phyloP scores from a whole-genome alignment of 2,888 invertebrate species.

The Leptogaster cylindrica region DNA sequence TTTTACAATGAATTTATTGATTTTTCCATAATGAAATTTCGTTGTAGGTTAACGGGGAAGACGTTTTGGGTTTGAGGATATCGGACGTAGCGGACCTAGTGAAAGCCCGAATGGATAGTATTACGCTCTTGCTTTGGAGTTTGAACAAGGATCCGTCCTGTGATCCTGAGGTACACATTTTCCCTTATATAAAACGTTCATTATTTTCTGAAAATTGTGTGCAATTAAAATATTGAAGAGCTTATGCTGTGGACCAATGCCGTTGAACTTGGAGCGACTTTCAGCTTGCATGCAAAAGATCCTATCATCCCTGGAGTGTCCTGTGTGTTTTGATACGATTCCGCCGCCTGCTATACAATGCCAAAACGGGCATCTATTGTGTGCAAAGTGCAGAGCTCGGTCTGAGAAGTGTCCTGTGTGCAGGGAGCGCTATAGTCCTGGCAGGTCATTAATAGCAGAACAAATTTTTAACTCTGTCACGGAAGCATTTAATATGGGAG shows the following conservation, averaged over 20 bases:
- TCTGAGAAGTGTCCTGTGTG: slow-evolving; percentile 70
- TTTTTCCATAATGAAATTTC: slow-evolving; percentile 4
- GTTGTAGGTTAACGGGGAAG: slow-evolving; percentile 67
- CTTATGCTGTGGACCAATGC: slow-evolving; percentile 67
- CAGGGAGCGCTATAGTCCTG: slow-evolving; percentile 64
- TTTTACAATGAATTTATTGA: background rate
- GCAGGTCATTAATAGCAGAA: slow-evolving; percentile 65
- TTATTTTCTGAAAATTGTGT: background rate
- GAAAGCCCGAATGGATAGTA: slow-evolving; percentile 60
- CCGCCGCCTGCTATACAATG: slow-evolving; percentile 70
- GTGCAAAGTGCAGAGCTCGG: slow-evolving; percentile 67
- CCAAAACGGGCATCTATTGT: slow-evolving; percentile 71
- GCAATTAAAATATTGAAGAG: slow-evolving; percentile 50
- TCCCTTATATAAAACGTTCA: background rate
- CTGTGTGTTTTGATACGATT: slow-evolving; percentile 70
- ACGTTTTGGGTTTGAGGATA: slow-evolving; percentile 64
- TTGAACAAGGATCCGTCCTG: slow-evolving; percentile 63
- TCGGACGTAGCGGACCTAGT: slow-evolving; percentile 65
- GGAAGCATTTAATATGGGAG: slow-evolving; percentile 63
- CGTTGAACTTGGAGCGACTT: slow-evolving; percentile 64
- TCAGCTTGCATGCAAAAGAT: slow-evolving; percentile 64
- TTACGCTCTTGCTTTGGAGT: slow-evolving; percentile 64
- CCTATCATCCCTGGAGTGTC: slow-evolving; percentile 68
- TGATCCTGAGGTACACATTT: slow-evolving; percentile 59
- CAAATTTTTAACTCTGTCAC: slow-evolving; percentile 65